These are phyloP conservation scores for Telenomus remus DNA, from an alignment of 1,140 invertebrate species.

Conservation along the genomic window DNA sequence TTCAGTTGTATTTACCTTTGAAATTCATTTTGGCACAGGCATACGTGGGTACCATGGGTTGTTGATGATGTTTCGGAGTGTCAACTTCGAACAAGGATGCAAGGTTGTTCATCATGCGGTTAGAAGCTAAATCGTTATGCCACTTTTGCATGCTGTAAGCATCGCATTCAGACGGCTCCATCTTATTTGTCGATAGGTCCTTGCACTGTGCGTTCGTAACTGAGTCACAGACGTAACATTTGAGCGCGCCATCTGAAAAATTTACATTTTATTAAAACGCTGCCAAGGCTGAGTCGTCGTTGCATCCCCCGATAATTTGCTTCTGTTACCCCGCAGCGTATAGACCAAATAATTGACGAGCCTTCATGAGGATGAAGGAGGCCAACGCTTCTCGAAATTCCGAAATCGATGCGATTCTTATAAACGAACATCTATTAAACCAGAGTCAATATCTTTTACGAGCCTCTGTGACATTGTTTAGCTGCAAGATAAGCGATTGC, in stretches of 20 bases:
- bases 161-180: constrained; percentile 59
- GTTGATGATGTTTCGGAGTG: constrained; percentile 25
- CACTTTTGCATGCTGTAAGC: constrained; percentile 42
- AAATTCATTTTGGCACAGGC: constrained; percentile 64
- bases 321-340: too few species aligned
- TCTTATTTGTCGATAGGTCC: constrained; percentile 33
- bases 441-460: too few species aligned
- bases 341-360: too few species aligned
- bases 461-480: too few species aligned
- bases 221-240: constrained; percentile 66
- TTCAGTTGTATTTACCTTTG: too few species aligned
- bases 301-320: too few species aligned
- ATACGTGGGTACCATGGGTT: constrained; percentile 25
- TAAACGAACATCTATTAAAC: too few species aligned
- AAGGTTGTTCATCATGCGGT: constrained; percentile 24
- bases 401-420: too few species aligned
- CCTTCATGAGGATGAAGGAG: too few species aligned
- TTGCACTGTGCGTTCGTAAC: constrained; percentile 39
- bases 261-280: constrained; percentile 7
- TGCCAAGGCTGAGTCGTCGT: too few species aligned
- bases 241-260: constrained; percentile 60
- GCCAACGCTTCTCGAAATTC: too few species aligned
- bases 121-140: constrained; percentile 33
- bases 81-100: constrained; percentile 57
- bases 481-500: too few species aligned